Evolutionary conservation across 2,113 vertebrate genomes (phyloP), one percentile per base, ranked within the genome.

Genomic region (Bubo blakistoni): DNA sequence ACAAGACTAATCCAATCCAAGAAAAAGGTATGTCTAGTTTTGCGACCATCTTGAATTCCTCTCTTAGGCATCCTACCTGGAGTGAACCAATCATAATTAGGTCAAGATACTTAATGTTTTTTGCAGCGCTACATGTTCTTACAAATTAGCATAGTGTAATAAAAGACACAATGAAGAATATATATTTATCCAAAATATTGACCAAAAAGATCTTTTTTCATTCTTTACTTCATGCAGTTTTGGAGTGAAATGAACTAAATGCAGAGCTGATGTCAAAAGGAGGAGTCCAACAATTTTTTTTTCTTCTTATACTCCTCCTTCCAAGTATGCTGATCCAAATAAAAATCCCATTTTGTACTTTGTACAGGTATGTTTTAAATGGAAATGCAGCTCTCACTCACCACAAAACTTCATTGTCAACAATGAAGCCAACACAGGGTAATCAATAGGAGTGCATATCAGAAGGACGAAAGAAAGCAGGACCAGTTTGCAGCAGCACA

Each of bases 151-250:
- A 40, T 16, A 49, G 10, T 36, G 18, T 25, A 72, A 63, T 44
- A 81, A 38, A 76, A 62, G 29, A 62, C 17, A 58, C 10, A 69
- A 24, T 17, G 11, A 10, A 59, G 24, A 78, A 25, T 44, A 6
- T 6, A 26, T 40, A 88, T 59, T 58, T 92, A 38, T 40, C 38
- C 9, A 63, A 81, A 91, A 77, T 69, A 77, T 8, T 73, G 26
- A 58, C 38, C 0, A 0, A 55, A 87, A 67, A 17, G 5, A 9
- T 46, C 3, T 22, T 83, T 49, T 59, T 55, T 44, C 7, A 7
- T 36, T 55, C 40, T 42, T 85, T 11, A 30, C 5, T 47, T 78
- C 9, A 27, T 27, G 12, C 9, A 29, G 6, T 47, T 78, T 69
- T 86, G 54, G 12, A 86, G 34, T 66, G 51, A 84, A 90, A 70